These are phyloP conservation scores for Uria aalge DNA, from an alignment of 2,113 vertebrate species.

Conservation along the genomic window DNA sequence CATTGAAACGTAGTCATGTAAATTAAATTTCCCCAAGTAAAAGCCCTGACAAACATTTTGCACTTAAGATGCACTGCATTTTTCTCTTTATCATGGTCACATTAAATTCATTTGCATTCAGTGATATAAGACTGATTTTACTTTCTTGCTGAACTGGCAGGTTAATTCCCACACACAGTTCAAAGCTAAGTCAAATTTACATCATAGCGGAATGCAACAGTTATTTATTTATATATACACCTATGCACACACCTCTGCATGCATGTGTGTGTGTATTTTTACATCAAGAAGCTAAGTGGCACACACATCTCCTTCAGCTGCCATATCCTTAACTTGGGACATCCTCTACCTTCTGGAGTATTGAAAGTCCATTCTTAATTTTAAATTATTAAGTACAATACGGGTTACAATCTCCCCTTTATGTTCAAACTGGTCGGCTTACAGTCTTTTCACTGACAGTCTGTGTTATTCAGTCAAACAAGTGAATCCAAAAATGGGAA, in stretches of 20 bases:
- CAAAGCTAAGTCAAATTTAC: background rate
- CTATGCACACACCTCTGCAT: background rate
- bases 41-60: background rate
- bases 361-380: background rate
- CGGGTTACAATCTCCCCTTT: background rate
- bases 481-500: conserved; percentile 9
- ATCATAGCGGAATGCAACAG: background rate
- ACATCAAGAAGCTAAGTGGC: background rate
- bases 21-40: background rate
- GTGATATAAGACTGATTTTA: background rate
- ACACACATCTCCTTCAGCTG: background rate
- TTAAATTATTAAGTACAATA: background rate
- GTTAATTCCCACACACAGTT: background rate
- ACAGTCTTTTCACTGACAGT: background rate
- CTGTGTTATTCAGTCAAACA: conserved; percentile 26
- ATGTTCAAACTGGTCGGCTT: background rate
- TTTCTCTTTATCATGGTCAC: background rate
- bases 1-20: accelerated
- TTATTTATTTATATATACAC: background rate
- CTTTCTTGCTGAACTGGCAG: background rate
- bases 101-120: background rate
- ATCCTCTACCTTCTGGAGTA: background rate
- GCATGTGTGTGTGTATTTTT: accelerated
- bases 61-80: background rate
- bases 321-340: background rate